Evolutionary conservation across 2,888 invertebrate species (phyloP), one percentile per base, ranked within the genome.

Genomic region (Tinea trinotella): DNA sequence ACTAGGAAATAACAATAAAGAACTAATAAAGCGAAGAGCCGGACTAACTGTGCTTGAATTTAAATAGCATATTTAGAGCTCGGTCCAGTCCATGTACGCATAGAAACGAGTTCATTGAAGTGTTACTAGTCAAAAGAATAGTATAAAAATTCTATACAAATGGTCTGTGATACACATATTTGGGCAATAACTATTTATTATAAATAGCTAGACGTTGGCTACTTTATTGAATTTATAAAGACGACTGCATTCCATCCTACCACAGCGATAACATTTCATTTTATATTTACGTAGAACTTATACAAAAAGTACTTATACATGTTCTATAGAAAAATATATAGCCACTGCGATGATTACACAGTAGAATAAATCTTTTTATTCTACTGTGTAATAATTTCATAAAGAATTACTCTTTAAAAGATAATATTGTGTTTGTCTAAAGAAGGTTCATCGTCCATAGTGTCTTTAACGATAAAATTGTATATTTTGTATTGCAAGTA

Each of bases 1-100:
- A 15, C 52, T 71, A 71, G 71, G 71, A 69, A 67, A 68, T 66
- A 68, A 73, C 67, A 70, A 71, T 75, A 74, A 74, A 79, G 76
- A 71, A 69, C 67, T 70, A 70, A 74, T 74, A 68, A 71, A 61
- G 68, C 65, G 52, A 69, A 67, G 71, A 70, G 70, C 68, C 65
- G 70, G 66, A 66, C 74, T 70, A 70, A 71, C 74, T 68, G 74
- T 68, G 75, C 68, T 78, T 81, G 81, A 82, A 81, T 82, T 76
- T 75, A 81, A 83, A 83, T 82, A 68, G 73, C 76, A 72, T 71
- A 74, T 80, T 81, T 78, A 78, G 74, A 75, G 71, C 73, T 70
- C 67, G 70, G 54, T 69, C 68, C 69, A 71, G 69, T 66, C 76
- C 75, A 75, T 74, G 76, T 69, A 68, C 71, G 78, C 74, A 79